phyloP scores from a whole-genome alignment of 2,797 vertebrate genomes.

The Vultur gryphus region DNA sequence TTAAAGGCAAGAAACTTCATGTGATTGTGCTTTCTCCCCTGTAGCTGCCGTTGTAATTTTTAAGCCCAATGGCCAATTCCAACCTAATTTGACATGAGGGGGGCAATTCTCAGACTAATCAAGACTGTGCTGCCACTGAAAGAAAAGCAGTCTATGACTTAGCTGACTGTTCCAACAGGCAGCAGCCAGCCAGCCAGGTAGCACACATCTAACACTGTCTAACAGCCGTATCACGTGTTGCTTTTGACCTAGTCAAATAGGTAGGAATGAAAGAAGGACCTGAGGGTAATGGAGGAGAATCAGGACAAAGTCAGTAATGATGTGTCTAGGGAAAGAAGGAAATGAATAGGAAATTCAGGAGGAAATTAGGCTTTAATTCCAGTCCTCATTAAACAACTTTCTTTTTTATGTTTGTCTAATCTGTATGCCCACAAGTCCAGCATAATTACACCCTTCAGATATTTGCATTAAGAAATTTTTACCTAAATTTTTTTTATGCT shows the following conservation, averaged over 20 bases:
- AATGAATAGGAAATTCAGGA: neutral
- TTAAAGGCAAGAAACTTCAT: neutral
- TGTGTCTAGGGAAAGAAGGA: neutral
- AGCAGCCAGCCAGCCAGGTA: neutral
- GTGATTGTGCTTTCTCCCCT: neutral
- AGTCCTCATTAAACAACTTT: neutral
- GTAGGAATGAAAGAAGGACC: neutral
- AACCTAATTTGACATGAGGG: neutral
- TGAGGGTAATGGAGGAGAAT: neutral
- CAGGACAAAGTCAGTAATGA: neutral
- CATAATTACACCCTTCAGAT: neutral
- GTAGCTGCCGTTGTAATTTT: neutral
- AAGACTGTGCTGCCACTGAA: neutral
- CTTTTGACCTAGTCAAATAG: neutral
- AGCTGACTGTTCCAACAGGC: neutral
- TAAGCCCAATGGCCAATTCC: neutral
- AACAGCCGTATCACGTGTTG: accelerated
- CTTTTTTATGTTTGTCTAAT: neutral
- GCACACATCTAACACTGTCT: neutral
- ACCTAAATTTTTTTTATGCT: neutral
- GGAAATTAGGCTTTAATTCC: neutral
- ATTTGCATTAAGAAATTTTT: neutral
- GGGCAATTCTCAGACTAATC: neutral
- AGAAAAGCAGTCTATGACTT: neutral
- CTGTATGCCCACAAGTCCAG: neutral